Base-by-base conservation (phyloP, 1,140 invertebrate species). In the Physella acuta region DNA sequence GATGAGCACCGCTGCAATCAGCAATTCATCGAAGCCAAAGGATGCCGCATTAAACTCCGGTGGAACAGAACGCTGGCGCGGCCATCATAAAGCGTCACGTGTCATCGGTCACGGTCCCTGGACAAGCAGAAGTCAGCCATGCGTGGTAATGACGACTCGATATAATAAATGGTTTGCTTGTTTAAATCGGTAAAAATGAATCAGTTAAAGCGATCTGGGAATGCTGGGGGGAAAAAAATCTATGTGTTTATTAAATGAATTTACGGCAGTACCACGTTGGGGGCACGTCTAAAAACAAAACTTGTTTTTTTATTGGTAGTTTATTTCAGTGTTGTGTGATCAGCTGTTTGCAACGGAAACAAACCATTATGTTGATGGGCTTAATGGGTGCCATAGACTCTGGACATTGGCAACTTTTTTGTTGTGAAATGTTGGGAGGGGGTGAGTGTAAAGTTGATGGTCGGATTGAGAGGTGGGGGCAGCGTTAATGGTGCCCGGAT, bases 111-210 rank as follows among this genome's bases (percentile, higher is more conserved):
- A 61, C 36, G 17, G 59, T 26, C 36, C 1, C 1, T 33, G 5
- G 17, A 28, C 26, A 39, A 17, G 59, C 28, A 36, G 28, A 28
- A 61, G 1, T 20, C 36, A 24, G 26, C 24, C 59, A 44, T 37
- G 1, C 59, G 36, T 61, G 59, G 34, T 61, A 61, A 61, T 61
- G 59, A 61, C 34, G 17, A 37, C 36, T 61, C 36, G 36, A 61
- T 61, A 61, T 36, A 37, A 61, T 61, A 61, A 61, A 61, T 61
- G 59, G 33, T 61, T 61, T 61, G 59, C 59, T 61, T 61, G 59
- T 61, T 61, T 39, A 26, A 58, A 58, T 58, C 30, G 30, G 3
- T 16, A 58, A n/a, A 58, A 58, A 58, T 30, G 30, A 3, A 34
- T 58, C 16, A 20, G 56, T 58, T 20, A 58, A 58, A 14, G 17